A percentile compares a stretch with the other conserved stretches of the same genome.
Evolutionary conservation across 2,888 invertebrate species (phyloP).

Genomic region (Limulus polyphemus): DNA sequence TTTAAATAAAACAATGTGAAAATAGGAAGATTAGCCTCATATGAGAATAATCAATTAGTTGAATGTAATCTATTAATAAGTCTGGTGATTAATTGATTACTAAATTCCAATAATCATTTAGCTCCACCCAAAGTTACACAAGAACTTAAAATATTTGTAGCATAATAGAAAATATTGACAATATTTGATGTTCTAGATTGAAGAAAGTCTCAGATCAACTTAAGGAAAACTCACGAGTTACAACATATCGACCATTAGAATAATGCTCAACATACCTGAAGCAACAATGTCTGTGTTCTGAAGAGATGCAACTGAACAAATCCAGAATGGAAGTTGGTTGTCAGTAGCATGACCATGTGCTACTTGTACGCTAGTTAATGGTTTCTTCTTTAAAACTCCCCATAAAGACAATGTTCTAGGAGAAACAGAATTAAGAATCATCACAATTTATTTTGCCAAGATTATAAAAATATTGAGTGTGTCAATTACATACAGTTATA

Average conservation of each 20-base stretch:
- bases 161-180: no score
- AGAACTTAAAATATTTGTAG: no score
- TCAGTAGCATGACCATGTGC: conserved; percentile 56
- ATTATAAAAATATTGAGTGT: neutral
- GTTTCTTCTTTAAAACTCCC: conserved; percentile 75
- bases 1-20: no score
- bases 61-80: no score
- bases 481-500: conserved; percentile 4
- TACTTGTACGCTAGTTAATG: conserved; percentile 51
- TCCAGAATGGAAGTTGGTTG: conserved; percentile 62
- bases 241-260: neutral
- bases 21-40: no score
- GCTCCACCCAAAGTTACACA: no score
- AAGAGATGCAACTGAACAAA: conserved; percentile 63
- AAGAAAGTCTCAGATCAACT: no score
- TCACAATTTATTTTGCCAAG: no score
- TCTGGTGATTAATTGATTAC: no score
- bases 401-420: conserved; percentile 56
- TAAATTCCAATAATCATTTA: no score
- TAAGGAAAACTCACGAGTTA: conserved; percentile 1
- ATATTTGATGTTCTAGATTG: no score
- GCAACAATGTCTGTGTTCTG: conserved; percentile 80
- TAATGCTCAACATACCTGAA: conserved; percentile 46
- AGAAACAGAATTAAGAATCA: neutral
- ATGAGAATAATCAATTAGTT: no score